Evolutionary conservation across 1,140 invertebrate species (phyloP).

Genomic region (Cyphomyrmex costatus): DNA sequence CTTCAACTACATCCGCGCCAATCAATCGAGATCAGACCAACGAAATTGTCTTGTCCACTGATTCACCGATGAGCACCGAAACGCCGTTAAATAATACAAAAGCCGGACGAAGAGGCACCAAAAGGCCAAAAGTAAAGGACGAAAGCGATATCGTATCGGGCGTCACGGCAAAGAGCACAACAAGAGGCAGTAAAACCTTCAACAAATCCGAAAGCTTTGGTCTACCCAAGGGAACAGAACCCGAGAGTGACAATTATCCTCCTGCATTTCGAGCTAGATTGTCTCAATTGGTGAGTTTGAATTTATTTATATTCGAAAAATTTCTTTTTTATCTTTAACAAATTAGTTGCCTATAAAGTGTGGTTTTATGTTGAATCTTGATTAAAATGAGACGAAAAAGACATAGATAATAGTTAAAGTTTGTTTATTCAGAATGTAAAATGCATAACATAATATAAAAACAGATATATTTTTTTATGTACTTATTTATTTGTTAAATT

Average conservation of each 20-base stretch:
- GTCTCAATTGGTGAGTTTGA: conserved; percentile 81
- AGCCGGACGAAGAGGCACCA: conserved; percentile 59
- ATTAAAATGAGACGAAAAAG: not conserved
- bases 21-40: conserved; percentile 65
- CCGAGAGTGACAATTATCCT: conserved; percentile 84
- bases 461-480: not conserved
- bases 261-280: conserved; percentile 83
- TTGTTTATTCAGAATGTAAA: not conserved
- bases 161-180: conserved; percentile 42
- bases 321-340: not conserved
- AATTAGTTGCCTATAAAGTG: not conserved
- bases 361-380: not conserved
- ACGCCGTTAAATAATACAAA: conserved; percentile 36
- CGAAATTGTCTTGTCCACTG: conserved; percentile 70
- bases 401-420: not conserved
- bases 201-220: conserved; percentile 57
- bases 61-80: conserved; percentile 53
- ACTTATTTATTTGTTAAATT: not conserved
- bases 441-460: not conserved
- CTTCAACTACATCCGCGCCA: conserved; percentile 36
- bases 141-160: conserved; percentile 32
- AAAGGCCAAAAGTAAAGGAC: conserved; percentile 55
- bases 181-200: conserved; percentile 79
- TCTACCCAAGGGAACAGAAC: conserved; percentile 61
- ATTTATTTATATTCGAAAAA: not conserved